These are phyloP conservation scores for Helicoverpa armigera DNA, from an alignment of 1,140 invertebrate species.

Conservation along the genomic window DNA sequence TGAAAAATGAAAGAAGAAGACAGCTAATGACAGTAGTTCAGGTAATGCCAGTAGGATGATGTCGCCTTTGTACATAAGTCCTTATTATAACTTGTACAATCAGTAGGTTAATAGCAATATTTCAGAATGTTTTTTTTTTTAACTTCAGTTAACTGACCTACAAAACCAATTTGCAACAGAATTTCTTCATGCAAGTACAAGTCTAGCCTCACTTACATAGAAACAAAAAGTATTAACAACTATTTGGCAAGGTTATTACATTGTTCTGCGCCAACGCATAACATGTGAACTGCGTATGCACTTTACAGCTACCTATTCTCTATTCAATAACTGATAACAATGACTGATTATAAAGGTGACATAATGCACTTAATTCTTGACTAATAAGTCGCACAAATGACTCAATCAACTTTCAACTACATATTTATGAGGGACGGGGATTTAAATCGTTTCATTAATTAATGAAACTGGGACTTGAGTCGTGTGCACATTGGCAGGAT, in stretches of 20 bases:
- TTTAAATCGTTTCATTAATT: constrained; percentile 11
- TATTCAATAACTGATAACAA: constrained; percentile 32
- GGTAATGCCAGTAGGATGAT: too few relatives aligned
- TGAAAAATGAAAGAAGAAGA: too few relatives aligned
- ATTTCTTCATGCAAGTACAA: too few relatives aligned
- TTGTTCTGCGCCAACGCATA: constrained; percentile 25
- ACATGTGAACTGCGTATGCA: constrained; percentile 19
- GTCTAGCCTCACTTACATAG: neutral
- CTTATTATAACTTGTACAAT: too few relatives aligned
- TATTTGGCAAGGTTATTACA: constrained; percentile 32
- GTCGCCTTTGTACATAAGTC: too few relatives aligned
- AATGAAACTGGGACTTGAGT: constrained; percentile 5
- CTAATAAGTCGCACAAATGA: constrained; percentile 2
- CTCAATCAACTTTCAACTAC: constrained; percentile 12
- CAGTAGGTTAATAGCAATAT: too few relatives aligned
- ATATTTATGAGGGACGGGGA: constrained; percentile 7
- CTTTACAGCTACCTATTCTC: constrained; percentile 6
- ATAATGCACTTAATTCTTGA: constrained; percentile 20
- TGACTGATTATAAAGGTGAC: constrained; percentile 35
- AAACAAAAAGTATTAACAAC: constrained; percentile 10
- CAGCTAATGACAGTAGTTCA: too few relatives aligned
- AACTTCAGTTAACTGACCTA: too few relatives aligned
- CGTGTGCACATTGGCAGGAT: neutral
- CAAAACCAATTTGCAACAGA: too few relatives aligned
- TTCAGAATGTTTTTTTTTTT: too few relatives aligned